A percentile compares a stretch with the other conserved stretches of the same genome.
These are phyloP conservation scores for Choristoneura rosaceana DNA, from an alignment of 2,888 invertebrate genomes.

Conservation along the genomic window DNA sequence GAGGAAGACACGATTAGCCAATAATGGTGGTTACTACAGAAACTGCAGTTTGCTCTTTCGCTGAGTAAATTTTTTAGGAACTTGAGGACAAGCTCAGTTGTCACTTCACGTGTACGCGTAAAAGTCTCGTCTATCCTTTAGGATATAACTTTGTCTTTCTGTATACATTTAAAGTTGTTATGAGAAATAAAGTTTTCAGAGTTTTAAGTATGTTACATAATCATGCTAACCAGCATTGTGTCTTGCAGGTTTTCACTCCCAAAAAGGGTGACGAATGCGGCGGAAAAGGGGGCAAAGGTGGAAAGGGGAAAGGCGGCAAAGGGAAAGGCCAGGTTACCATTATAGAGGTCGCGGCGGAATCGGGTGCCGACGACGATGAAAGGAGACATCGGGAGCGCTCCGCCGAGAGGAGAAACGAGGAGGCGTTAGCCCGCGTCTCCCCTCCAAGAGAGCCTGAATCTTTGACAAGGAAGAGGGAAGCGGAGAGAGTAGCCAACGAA, in stretches of 20 bases:
- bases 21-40: too few relatives aligned
- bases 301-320: constrained; percentile 90
- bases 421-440: constrained; percentile 71
- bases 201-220: too few relatives aligned
- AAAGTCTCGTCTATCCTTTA: too few relatives aligned
- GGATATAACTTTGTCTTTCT: too few relatives aligned
- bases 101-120: too few relatives aligned
- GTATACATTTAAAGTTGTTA: too few relatives aligned
- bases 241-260: constrained; percentile 77
- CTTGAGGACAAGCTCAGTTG: too few relatives aligned
- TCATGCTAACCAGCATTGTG: background rate
- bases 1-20: too few relatives aligned
- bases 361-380: constrained; percentile 74
- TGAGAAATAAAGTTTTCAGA: too few relatives aligned
- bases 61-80: too few relatives aligned
- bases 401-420: constrained; percentile 67
- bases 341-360: constrained; percentile 83
- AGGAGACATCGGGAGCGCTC: constrained; percentile 71
- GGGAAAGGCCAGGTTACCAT: constrained; percentile 90
- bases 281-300: constrained; percentile 89
- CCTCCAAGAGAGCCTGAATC: constrained; percentile 66
- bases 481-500: constrained; percentile 55
- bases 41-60: too few relatives aligned
- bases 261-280: constrained; percentile 88
- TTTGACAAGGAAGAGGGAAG: constrained; percentile 53